Evolutionary conservation across 2,797 vertebrate species (phyloP).

Genomic region (Gobio occitaniae): DNA sequence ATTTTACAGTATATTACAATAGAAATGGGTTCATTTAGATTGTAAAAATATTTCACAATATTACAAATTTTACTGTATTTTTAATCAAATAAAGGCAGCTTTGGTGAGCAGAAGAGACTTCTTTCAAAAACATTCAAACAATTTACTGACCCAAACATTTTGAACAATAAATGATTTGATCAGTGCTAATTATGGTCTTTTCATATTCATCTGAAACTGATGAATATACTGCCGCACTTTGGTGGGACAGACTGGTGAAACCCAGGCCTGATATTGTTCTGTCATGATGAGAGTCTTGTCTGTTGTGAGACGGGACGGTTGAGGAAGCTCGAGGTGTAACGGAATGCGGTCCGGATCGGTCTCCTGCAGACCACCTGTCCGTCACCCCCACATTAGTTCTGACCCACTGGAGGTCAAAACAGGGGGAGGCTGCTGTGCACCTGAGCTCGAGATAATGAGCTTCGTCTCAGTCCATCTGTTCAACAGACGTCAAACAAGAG

Average conservation of each 20-base stretch:
- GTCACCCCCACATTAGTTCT: conserved; percentile 70
- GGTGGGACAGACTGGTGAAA: not conserved
- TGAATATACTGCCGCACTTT: not conserved
- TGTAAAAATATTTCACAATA: not conserved
- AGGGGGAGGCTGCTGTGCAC: conserved; percentile 56
- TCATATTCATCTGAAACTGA: not conserved
- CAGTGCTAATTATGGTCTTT: not conserved
- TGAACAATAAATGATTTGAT: not conserved
- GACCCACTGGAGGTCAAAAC: conserved; percentile 72
- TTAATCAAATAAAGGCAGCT: not conserved
- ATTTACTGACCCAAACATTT: not conserved
- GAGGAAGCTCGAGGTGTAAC: not conserved
- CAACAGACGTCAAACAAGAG: conserved; percentile 75
- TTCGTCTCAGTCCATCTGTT: conserved; percentile 75
- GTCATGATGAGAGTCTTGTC: not conserved
- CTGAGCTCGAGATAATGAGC: conserved; percentile 71
- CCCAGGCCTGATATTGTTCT: not conserved
- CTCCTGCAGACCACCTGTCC: conserved; percentile 69
- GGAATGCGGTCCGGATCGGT: conserved; percentile 18
- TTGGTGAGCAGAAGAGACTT: not conserved
- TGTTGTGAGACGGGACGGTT: not conserved
- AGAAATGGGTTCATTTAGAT: not conserved
- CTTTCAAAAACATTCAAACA: not conserved
- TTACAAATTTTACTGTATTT: not conserved
- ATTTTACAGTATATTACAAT: not conserved